Conservation (phyloP, 2,113 vertebrate genomes). For the Hydropotes inermis region DNA sequence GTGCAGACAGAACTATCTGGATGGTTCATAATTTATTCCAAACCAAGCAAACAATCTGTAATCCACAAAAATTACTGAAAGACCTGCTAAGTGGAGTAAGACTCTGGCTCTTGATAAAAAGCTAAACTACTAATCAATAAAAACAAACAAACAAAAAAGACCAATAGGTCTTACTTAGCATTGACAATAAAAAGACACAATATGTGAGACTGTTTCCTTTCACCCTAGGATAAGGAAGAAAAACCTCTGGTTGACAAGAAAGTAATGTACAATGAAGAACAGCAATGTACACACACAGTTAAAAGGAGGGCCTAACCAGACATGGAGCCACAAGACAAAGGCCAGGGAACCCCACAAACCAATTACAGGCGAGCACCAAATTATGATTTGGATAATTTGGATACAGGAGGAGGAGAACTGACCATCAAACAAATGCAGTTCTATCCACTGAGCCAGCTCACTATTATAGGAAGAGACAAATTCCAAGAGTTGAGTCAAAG, state of each 20-base stretch:
- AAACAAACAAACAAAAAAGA: neutral
- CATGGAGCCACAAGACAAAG: neutral
- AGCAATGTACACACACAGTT: neutral
- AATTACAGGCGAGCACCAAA: neutral
- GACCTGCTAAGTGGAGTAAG: neutral
- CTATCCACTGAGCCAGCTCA: neutral
- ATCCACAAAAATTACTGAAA: conserved; percentile 16
- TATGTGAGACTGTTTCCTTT: neutral
- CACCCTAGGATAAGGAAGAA: neutral
- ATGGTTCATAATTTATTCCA: neutral
- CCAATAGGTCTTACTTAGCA: neutral
- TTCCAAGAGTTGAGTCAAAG: neutral
- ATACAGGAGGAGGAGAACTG: neutral
- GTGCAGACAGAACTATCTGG: neutral
- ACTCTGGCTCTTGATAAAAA: neutral
- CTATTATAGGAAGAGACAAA: neutral
- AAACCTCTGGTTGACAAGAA: neutral
- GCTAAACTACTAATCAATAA: neutral
- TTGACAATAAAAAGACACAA: neutral
- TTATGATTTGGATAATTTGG: neutral
- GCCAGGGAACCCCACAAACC: neutral
- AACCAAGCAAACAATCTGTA: neutral
- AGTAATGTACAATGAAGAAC: neutral
- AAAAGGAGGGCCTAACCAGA: neutral
- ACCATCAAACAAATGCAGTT: neutral